A percentile compares a stretch with the other conserved stretches of the same genome.
phyloP scores from a whole-genome alignment of 35 echinoderm and acorn worm genomes.

The Heliocidaris erythrogramma region DNA sequence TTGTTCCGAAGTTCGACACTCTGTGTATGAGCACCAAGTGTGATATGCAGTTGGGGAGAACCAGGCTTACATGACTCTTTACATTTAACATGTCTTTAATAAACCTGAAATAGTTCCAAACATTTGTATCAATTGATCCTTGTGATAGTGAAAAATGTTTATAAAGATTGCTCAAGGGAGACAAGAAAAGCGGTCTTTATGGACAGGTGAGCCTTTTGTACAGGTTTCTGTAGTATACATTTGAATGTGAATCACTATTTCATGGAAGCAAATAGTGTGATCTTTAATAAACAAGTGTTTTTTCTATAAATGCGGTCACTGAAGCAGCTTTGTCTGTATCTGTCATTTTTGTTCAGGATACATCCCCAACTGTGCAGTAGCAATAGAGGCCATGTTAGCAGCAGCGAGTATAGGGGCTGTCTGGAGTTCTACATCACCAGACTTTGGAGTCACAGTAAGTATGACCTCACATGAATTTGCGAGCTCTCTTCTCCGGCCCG shows the following conservation, averaged over 20 bases:
- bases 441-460: constrained; percentile 98
- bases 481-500: neutral
- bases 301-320: too few relatives aligned
- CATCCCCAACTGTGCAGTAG: constrained; percentile 90
- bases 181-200: neutral
- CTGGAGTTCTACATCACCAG: constrained; percentile 98
- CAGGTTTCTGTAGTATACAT: neutral
- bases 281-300: too few relatives aligned
- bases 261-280: too few relatives aligned
- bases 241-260: too few relatives aligned
- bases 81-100: too few relatives aligned
- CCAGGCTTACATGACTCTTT: too few relatives aligned
- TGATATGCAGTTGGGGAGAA: too few relatives aligned
- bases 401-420: constrained; percentile 93
- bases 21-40: too few relatives aligned
- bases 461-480: too few relatives aligned
- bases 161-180: neutral
- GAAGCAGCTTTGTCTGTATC: neutral
- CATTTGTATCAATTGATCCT: too few relatives aligned
- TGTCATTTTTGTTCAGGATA: constrained; percentile 68
- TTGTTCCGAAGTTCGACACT: too few relatives aligned
- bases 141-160: neutral
- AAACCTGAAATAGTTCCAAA: too few relatives aligned
- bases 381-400: constrained; percentile 92
- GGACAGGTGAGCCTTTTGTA: neutral